These are phyloP conservation scores for Scolanthus callimorphus DNA, from an alignment of 92 coral and sea anemone species.

Conservation along the genomic window DNA sequence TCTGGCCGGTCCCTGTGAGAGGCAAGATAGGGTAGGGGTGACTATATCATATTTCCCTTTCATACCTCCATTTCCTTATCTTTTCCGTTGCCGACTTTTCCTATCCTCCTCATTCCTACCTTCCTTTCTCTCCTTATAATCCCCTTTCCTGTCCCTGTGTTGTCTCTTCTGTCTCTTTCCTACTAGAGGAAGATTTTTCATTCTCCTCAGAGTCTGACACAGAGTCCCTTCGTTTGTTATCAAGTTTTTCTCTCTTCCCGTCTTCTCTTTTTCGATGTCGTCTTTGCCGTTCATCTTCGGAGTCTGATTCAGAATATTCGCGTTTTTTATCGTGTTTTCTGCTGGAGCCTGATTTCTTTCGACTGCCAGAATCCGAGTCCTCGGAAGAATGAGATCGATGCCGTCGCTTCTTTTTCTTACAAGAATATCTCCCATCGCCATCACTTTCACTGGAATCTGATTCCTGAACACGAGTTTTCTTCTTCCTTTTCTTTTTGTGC, in stretches of 20 bases:
- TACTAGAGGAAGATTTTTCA: not conserved
- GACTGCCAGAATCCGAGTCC: not conserved
- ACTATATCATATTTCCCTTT: too few species aligned
- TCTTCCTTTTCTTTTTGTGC: conserved; percentile 27
- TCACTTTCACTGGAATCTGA: conserved; percentile 21
- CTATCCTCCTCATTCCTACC: not conserved
- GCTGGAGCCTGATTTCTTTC: not conserved
- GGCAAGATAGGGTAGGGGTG: too few species aligned
- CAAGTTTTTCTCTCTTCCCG: conserved; percentile 1
- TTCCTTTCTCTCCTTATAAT: not conserved
- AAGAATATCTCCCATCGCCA: too few species aligned
- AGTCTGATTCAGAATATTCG: conserved; percentile 13
- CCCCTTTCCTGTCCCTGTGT: not conserved
- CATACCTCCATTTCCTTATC: too few species aligned
- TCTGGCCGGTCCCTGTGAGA: too few species aligned
- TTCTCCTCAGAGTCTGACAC: conserved; percentile 4
- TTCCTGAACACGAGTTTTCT: conserved; percentile 28
- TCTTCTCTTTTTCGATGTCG: not conserved
- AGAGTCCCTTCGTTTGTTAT: not conserved
- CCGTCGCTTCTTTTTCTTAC: too few species aligned
- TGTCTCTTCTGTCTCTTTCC: conserved; percentile 1
- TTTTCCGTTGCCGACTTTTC: too few species aligned
- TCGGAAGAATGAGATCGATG: not conserved
- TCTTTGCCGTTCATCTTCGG: conserved; percentile 7
- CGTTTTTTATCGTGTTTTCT: not conserved